Conservation (phyloP, 2,797 vertebrate genomes). For the Salarias fasciatus region DNA sequence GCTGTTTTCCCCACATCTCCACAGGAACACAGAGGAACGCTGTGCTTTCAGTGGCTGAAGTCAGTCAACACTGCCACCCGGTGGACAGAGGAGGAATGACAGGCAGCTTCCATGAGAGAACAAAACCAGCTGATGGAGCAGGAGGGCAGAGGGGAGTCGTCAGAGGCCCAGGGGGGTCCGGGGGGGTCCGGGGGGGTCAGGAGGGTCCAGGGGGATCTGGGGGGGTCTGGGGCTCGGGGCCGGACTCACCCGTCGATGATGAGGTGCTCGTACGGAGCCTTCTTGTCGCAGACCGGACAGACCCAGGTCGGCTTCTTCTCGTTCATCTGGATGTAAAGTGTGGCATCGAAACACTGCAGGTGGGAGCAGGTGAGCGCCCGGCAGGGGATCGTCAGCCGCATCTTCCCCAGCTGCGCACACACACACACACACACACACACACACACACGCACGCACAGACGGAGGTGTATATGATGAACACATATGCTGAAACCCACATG, state of each 20-base stretch:
- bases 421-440: constrained; percentile 26
- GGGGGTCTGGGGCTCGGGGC: neutral
- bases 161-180: too few relatives aligned
- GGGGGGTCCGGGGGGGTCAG: too few relatives aligned
- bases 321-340: constrained; percentile 98
- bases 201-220: neutral
- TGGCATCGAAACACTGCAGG: constrained; percentile 97
- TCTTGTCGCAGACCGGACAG: constrained; percentile 98
- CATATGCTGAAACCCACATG: constrained; percentile 43
- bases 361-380: constrained; percentile 96
- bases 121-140: too few relatives aligned
- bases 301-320: constrained; percentile 99
- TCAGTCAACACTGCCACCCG: too few relatives aligned
- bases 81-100: too few relatives aligned
- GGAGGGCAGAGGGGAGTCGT: too few relatives aligned
- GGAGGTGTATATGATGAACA: constrained; percentile 1
- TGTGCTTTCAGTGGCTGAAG: too few relatives aligned
- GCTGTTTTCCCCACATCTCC: too few relatives aligned
- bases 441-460: too few relatives aligned
- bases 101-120: too few relatives aligned
- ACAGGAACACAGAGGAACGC: too few relatives aligned
- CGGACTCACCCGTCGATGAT: constrained; percentile 95
- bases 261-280: constrained; percentile 95
- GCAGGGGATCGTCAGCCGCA: constrained; percentile 96
- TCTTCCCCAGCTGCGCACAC: constrained; percentile 90